Base-by-base conservation (phyloP, 1,140 invertebrate species). In the Periplaneta americana region DNA sequence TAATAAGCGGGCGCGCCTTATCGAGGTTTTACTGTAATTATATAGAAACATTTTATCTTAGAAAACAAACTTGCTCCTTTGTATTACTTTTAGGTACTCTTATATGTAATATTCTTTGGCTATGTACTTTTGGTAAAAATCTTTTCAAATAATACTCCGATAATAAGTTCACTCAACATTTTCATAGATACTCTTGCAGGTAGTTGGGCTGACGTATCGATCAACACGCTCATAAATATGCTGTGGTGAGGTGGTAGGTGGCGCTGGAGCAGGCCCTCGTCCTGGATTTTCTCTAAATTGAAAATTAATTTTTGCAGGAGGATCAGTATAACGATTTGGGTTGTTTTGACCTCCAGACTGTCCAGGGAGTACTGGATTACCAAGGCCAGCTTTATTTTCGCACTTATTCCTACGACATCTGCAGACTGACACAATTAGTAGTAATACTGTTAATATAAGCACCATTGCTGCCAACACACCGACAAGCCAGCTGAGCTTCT, bases 401-500 rank as follows among this genome's bases (percentile, higher is more conserved):
- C 82, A 78, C 2, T 82, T 80, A 66, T 87, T 88, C 11, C 87
- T 83, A 32, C 84, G 84, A 18, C 85, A 85, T 77, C 86, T 88
- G 75, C 85, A 89, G 0, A 89, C 88, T 1, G 88, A 87, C 74
- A 89, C 28, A 10, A 87, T 88, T 0, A 88, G 88, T 0, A 86
- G 84, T 17, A 86, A 84, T 39, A 88, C 88, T 82, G 88, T 84
- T 5, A 88, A 83, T 17, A 88, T 86, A n/a, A 88, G 83, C 31
- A 87, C 86, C 10, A 88, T 32, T 0, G 86, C 85, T 8, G 88
- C 88, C 48, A 88, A 75, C 10, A 86, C 85, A 33, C 88, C 88
- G 32, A 89, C 88, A 18, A 88, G 85, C 88, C 88, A 88, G 48
- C 87, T 86, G 2, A 89, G 57, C 80, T 84, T 86, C 22, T 87